phyloP scores from a whole-genome alignment of 2,888 invertebrate species.

The Neoitamus cyanurus region DNA sequence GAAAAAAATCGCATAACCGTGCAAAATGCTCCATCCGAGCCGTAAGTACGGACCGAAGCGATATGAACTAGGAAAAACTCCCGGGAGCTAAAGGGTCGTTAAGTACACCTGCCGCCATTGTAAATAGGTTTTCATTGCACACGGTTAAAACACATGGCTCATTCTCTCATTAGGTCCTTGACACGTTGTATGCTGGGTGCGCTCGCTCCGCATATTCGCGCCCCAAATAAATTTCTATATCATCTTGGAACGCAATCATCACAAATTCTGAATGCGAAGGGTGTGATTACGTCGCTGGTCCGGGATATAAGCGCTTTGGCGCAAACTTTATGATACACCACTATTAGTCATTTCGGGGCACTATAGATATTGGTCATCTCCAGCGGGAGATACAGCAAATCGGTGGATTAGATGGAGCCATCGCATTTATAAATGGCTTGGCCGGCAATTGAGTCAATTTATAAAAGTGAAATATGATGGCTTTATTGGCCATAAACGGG shows the following conservation, averaged over 20 bases:
- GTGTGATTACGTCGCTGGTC: conserved; percentile 3
- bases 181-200: conserved; percentile 14
- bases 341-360: conserved; percentile 16
- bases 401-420: conserved; percentile 30
- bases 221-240: conserved; percentile 1
- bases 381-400: background rate
- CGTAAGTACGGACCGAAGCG: background rate
- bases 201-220: background rate
- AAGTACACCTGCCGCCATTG: conserved; percentile 44
- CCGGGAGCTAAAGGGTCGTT: conserved; percentile 40
- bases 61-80: conserved; percentile 23
- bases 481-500: conserved; percentile 52
- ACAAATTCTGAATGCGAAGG: conserved; percentile 9
- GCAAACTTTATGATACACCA: background rate
- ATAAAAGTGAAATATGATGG: conserved; percentile 52
- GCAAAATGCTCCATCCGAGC: background rate
- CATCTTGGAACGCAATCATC: conserved; percentile 31
- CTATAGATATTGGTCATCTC: conserved; percentile 21
- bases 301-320: background rate
- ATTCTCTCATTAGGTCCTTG: conserved; percentile 45
- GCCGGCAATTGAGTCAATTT: conserved; percentile 50
- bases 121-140: conserved; percentile 48
- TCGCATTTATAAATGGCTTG: conserved; percentile 48
- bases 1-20: conserved; percentile 22
- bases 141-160: conserved; percentile 41